phyloP scores from a whole-genome alignment of 2,888 invertebrate genomes.

The Harpagoxenus sublaevis region DNA sequence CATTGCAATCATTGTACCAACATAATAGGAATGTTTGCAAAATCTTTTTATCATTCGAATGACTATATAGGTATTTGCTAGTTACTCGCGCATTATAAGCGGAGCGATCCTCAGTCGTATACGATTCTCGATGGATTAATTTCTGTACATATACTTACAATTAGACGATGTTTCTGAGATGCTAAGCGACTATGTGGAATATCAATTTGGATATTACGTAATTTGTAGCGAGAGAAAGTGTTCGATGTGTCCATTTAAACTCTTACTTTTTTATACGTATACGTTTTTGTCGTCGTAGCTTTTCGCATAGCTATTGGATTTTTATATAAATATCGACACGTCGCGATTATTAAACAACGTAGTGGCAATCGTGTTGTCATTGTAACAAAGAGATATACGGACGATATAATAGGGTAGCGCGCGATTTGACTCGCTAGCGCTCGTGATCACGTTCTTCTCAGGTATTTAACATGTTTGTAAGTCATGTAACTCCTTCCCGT shows the following conservation, averaged over 20 bases:
- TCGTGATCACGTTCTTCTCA: slow-evolving; percentile 75
- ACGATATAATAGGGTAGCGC: slow-evolving; percentile 51
- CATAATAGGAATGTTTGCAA: background rate
- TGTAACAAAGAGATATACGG: slow-evolving; percentile 21
- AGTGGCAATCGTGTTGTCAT: slow-evolving; percentile 33
- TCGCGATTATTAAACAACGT: slow-evolving; percentile 13
- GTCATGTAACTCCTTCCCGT: slow-evolving; percentile 55
- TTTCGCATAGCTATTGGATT: slow-evolving; percentile 19
- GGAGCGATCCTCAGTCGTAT: background rate
- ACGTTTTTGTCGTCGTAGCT: background rate
- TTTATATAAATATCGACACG: slow-evolving; percentile 10
- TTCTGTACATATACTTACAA: background rate
- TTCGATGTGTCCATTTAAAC: slow-evolving; percentile 36
- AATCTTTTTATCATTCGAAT: background rate
- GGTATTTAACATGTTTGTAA: slow-evolving; percentile 73
- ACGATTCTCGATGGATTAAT: background rate
- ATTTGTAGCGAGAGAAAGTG: slow-evolving; percentile 37
- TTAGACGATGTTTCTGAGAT: slow-evolving; percentile 14
- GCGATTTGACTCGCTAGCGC: slow-evolving; percentile 49
- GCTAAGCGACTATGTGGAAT: slow-evolving; percentile 15
- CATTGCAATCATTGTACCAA: background rate
- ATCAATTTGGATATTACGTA: slow-evolving; percentile 27
- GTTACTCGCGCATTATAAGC: background rate
- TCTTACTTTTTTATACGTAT: slow-evolving; percentile 59
- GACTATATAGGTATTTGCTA: background rate